A percentile compares a stretch with the other conserved stretches of the same genome.
Conservation (phyloP, 2,113 vertebrate species). For the Calypte anna region DNA sequence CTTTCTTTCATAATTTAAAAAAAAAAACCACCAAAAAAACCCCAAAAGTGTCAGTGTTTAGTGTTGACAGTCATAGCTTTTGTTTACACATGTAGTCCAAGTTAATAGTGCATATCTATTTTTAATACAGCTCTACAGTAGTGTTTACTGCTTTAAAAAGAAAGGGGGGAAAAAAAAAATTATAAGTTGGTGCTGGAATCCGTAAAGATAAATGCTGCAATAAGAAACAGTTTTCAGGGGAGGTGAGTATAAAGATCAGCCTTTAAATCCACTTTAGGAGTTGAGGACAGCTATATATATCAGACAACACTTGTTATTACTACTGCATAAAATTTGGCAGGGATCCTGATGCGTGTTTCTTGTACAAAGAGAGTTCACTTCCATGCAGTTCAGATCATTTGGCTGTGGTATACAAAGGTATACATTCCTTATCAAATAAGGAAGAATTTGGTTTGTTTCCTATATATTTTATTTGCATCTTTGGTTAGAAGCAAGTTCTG, state of each 20-base stretch:
- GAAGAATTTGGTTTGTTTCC: neutral
- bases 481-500: neutral
- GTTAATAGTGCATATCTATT: neutral
- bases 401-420: neutral
- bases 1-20: neutral
- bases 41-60: neutral
- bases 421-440: neutral
- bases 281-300: neutral
- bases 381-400: neutral
- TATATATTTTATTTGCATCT: neutral
- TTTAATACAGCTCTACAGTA: conserved; percentile 8
- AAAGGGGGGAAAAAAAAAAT: neutral
- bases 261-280: neutral
- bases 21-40: neutral
- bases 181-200: neutral
- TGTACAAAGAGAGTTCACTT: neutral
- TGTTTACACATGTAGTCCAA: conserved; percentile 3
- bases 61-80: neutral
- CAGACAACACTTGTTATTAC: neutral
- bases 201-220: conserved; percentile 6
- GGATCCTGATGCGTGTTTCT: neutral
- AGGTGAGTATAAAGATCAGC: neutral
- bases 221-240: conserved; percentile 29
- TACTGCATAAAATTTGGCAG: conserved; percentile 1
- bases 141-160: conserved; percentile 15